Conservation (phyloP, 2,797 vertebrate species). For the Anisognathus igniventris region DNA sequence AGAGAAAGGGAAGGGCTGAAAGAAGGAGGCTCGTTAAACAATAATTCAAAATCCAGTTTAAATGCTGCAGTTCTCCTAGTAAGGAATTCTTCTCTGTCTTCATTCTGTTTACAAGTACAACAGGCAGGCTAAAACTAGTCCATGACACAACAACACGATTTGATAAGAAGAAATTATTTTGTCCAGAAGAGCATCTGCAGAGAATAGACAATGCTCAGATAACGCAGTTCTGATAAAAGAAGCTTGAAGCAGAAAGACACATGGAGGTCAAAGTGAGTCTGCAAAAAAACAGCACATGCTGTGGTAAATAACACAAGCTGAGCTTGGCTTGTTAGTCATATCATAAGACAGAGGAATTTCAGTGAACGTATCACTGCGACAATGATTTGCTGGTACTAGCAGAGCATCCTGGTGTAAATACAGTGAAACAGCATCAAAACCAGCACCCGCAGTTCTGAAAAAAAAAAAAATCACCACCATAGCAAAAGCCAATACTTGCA, state of each 20-base stretch:
- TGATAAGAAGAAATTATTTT: neutral
- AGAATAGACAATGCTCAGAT: neutral
- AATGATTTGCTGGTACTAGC: neutral
- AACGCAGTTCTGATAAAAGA: neutral
- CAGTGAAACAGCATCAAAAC: neutral
- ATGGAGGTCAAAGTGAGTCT: neutral
- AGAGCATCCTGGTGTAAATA: neutral
- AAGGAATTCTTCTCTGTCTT: neutral
- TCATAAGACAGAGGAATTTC: neutral
- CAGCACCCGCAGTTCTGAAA: neutral
- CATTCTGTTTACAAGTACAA: neutral
- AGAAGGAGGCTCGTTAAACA: neutral
- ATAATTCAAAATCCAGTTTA: neutral
- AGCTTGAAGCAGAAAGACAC: neutral
- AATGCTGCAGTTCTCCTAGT: neutral
- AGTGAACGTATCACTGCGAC: neutral
- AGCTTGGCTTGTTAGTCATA: conserved; percentile 10
- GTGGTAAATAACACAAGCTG: neutral
- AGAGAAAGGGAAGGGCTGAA: neutral
- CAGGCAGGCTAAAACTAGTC: neutral
- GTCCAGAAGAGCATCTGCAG: neutral
- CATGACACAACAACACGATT: neutral
- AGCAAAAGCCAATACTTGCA: neutral
- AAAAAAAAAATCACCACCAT: neutral
- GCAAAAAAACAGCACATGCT: neutral